These are phyloP conservation scores for Atta texana DNA, from an alignment of 1,140 invertebrate genomes.

Conservation along the genomic window DNA sequence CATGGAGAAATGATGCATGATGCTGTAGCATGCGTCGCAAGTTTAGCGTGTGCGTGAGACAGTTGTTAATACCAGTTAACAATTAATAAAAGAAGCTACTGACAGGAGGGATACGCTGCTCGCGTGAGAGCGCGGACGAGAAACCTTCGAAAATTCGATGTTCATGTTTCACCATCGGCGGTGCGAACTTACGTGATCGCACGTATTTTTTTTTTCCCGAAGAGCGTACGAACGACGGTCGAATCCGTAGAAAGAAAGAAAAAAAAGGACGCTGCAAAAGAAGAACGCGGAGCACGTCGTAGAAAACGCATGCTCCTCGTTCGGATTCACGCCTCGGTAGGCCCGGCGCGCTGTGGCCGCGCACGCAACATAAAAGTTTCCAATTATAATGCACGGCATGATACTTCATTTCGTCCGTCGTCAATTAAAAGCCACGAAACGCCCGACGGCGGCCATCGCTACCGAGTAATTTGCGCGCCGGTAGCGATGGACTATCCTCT, in stretches of 20 bases:
- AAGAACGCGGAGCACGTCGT: slow-evolving; percentile 44
- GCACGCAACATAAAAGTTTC: slow-evolving; percentile 76
- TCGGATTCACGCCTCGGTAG: slow-evolving; percentile 73
- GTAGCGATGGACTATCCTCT: slow-evolving; percentile 44
- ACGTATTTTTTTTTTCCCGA: background rate
- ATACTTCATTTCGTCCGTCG: slow-evolving; percentile 61
- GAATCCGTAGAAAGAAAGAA: slow-evolving; percentile 17
- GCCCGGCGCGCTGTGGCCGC: slow-evolving; percentile 40
- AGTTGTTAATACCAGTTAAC: slow-evolving; percentile 27
- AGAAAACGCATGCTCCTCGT: slow-evolving; percentile 60
- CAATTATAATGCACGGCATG: slow-evolving; percentile 73
- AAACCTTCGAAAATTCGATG: background rate
- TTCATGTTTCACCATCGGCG: slow-evolving; percentile 9
- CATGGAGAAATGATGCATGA: background rate
- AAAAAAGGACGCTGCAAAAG: background rate
- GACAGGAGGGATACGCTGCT: slow-evolving; percentile 14
- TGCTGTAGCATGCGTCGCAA: background rate
- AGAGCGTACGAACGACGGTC: slow-evolving; percentile 14
- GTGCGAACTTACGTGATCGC: slow-evolving; percentile 35
- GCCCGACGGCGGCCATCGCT: slow-evolving; percentile 55
- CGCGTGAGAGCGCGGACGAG: slow-evolving; percentile 13
- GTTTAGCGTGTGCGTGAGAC: background rate
- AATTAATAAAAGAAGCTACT: slow-evolving; percentile 42
- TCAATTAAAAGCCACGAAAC: slow-evolving; percentile 72
- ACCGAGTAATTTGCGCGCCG: slow-evolving; percentile 42